These are phyloP conservation scores for Semnornis frantzii DNA, from an alignment of 2,113 vertebrate species.

Conservation along the genomic window DNA sequence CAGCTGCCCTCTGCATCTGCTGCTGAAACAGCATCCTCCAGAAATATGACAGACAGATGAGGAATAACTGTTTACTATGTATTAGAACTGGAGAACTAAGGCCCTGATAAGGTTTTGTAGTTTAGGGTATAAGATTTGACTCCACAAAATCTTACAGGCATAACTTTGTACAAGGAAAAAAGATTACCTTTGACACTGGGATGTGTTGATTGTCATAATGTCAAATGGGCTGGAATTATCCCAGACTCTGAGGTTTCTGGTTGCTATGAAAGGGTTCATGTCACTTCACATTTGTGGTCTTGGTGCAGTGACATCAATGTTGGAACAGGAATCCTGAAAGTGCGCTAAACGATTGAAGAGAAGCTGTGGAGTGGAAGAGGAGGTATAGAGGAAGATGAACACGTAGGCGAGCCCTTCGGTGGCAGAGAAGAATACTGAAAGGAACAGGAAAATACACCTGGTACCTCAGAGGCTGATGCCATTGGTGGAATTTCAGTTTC, in stretches of 20 bases:
- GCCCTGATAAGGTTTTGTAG: neutral
- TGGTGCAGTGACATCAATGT: neutral
- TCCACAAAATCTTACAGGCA: neutral
- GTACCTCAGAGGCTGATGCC: too few relatives aligned
- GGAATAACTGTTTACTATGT: neutral
- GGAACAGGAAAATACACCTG: too few relatives aligned
- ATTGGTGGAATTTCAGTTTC: too few relatives aligned
- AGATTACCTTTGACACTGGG: neutral
- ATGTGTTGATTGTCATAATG: rapidly evolving
- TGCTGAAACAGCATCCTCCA: neutral
- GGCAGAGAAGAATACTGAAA: too few relatives aligned
- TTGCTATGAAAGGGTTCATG: neutral
- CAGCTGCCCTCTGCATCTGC: neutral
- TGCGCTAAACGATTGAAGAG: neutral
- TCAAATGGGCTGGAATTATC: neutral
- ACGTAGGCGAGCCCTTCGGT: neutral
- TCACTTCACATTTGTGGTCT: neutral
- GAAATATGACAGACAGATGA: neutral
- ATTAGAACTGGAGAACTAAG: neutral
- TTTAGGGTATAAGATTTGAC: neutral
- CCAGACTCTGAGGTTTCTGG: neutral
- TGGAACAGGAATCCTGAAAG: neutral
- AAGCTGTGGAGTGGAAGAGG: rapidly evolving
- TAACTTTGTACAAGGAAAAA: neutral
- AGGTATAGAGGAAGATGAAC: rapidly evolving